Evolutionary conservation across 1,140 invertebrate genomes (phyloP).

Genomic region (Drosophila equinoxialis): DNA sequence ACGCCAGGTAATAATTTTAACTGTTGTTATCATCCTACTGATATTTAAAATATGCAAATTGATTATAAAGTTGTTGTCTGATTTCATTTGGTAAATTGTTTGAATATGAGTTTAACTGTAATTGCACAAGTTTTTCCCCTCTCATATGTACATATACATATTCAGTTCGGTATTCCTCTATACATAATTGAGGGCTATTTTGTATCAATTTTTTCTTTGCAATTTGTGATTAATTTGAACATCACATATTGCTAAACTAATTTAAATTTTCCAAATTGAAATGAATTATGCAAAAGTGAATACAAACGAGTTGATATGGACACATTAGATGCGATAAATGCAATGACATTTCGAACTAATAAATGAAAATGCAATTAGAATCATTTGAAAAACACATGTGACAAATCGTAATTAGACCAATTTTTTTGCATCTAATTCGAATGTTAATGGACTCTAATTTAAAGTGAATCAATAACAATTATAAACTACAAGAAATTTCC

Average conservation of each 20-base stretch:
- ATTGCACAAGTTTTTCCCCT: slow-evolving; percentile 34
- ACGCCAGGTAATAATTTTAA: slow-evolving; percentile 44
- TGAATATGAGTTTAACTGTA: slow-evolving; percentile 36
- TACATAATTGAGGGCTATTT: slow-evolving; percentile 56
- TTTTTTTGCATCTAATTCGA: background rate
- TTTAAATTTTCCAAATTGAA: slow-evolving; percentile 49
- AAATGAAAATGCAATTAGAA: slow-evolving; percentile 10
- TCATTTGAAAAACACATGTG: slow-evolving; percentile 10
- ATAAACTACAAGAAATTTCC: background rate
- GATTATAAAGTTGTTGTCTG: slow-evolving; percentile 15
- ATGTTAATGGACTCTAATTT: slow-evolving; percentile 4
- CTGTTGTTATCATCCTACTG: slow-evolving; percentile 22
- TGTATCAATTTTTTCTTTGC: slow-evolving; percentile 6
- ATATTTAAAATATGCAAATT: slow-evolving; percentile 14
- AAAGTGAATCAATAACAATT: slow-evolving; percentile 2
- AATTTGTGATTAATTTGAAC: slow-evolving; percentile 27
- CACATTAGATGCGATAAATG: slow-evolving; percentile 36
- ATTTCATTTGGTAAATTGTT: slow-evolving; percentile 32
- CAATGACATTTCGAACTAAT: slow-evolving; percentile 37
- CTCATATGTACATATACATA: background rate
- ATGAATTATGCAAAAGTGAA: slow-evolving; percentile 60
- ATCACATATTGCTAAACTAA: slow-evolving; percentile 23
- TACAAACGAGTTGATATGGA: slow-evolving; percentile 21
- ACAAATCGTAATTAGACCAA: background rate
- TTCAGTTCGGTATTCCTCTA: slow-evolving; percentile 43